Evolutionary conservation across 2,888 invertebrate species (phyloP).

Genomic region (Cosmorhoe ocellata): DNA sequence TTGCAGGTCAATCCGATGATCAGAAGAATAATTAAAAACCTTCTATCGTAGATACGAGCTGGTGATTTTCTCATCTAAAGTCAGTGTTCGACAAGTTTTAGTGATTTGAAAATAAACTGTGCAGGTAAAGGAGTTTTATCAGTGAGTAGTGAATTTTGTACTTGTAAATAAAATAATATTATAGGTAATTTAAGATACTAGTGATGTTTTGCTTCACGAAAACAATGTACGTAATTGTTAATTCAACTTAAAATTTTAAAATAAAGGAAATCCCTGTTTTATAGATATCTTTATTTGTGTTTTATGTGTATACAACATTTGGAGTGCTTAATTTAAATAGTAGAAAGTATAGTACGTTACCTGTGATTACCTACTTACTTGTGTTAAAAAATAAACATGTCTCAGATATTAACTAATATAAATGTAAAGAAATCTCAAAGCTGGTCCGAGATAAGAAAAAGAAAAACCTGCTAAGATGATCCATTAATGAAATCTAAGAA

Average conservation of each 20-base stretch:
- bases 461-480: background rate
- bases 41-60: conserved; percentile 25
- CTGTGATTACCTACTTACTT: too few species aligned
- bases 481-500: conserved; percentile 6
- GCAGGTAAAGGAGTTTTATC: conserved; percentile 61
- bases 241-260: conserved; percentile 62
- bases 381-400: too few species aligned
- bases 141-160: conserved; percentile 77
- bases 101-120: conserved; percentile 58
- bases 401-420: too few species aligned
- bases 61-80: conserved; percentile 57
- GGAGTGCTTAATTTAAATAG: too few species aligned
- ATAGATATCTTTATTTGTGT: conserved; percentile 36
- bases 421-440: too few species aligned
- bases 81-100: conserved; percentile 70
- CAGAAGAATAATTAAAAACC: conserved; percentile 40
- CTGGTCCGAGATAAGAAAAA: too few species aligned
- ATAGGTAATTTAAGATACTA: conserved; percentile 64
- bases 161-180: conserved; percentile 73
- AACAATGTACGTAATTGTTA: conserved; percentile 75
- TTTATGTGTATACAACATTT: conserved; percentile 14
- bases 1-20: conserved; percentile 74
- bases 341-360: too few species aligned
- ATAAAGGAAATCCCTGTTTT: conserved; percentile 70
- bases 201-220: conserved; percentile 73